Percentiles rank a stretch among this genome's conserved stretches.
These are phyloP conservation scores for Phenganax stokvisi DNA, from an alignment of 92 coral and sea anemone genomes.

Conservation along the genomic window DNA sequence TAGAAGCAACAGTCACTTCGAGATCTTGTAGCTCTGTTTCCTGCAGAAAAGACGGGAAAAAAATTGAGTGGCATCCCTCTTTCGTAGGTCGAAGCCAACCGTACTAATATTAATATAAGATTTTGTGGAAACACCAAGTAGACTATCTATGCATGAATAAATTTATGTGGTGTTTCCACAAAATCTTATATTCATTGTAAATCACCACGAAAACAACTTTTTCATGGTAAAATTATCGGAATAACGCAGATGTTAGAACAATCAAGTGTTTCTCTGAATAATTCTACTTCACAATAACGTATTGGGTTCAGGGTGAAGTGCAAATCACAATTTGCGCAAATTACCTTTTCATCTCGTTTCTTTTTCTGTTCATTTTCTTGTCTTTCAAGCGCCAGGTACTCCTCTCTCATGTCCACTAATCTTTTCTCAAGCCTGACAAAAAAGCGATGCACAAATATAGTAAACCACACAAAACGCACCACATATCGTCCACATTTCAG, in stretches of 20 bases:
- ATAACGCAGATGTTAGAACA: too few species aligned
- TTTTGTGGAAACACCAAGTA: too few species aligned
- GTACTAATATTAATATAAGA: too few species aligned
- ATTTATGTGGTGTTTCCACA: too few species aligned
- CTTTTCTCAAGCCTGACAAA: conserved; percentile 68
- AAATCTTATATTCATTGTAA: too few species aligned
- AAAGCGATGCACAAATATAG: background rate
- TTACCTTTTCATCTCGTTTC: conserved; percentile 71
- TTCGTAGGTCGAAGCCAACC: too few species aligned
- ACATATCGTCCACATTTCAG: too few species aligned
- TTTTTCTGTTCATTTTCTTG: conserved; percentile 87
- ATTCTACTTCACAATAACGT: background rate
- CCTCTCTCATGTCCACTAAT: conserved; percentile 75
- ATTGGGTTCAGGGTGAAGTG: background rate
- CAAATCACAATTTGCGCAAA: background rate
- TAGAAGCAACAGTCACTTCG: conserved; percentile 63
- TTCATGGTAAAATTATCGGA: too few species aligned
- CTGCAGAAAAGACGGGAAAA: conserved; percentile 29
- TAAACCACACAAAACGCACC: too few species aligned
- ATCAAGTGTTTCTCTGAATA: too few species aligned
- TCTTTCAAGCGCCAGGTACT: conserved; percentile 58
- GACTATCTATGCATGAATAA: too few species aligned
- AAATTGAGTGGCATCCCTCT: background rate
- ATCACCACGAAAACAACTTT: too few species aligned
- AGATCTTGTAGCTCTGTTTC: conserved; percentile 74